These are phyloP conservation scores for Takifugu bimaculatus DNA, from an alignment of 2,113 vertebrate genomes.

Conservation along the genomic window DNA sequence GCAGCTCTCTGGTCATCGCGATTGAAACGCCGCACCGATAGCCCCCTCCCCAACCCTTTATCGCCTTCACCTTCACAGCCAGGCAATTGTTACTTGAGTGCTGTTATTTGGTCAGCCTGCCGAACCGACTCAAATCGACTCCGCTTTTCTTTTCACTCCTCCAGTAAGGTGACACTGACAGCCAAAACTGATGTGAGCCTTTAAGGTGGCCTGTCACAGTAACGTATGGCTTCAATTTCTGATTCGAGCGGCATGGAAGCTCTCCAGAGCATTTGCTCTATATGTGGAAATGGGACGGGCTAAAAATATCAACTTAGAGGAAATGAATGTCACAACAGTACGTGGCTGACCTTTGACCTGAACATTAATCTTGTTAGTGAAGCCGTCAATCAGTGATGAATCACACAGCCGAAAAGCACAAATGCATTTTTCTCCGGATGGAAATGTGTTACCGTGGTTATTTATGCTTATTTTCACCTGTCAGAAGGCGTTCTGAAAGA, in stretches of 20 bases:
- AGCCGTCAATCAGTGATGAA: constrained; percentile 41
- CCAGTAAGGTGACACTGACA: too few relatives aligned
- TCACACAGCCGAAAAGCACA: constrained; percentile 13
- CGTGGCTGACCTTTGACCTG: constrained; percentile 21
- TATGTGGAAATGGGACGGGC: constrained; percentile 3
- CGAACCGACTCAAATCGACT: neutral
- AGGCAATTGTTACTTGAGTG: neutral
- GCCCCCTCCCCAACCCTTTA: neutral
- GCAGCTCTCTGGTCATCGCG: too few relatives aligned
- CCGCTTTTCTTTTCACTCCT: too few relatives aligned
- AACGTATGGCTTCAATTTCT: neutral
- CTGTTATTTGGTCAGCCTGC: constrained; percentile 3
- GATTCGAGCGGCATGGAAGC: neutral
- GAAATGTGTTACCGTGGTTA: neutral
- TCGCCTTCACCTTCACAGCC: neutral
- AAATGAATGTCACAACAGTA: neutral
- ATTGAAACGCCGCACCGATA: too few relatives aligned
- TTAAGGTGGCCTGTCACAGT: neutral
- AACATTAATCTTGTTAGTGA: constrained; percentile 31
- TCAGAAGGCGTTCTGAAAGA: constrained; percentile 9
- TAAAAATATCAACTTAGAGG: constrained; percentile 5
- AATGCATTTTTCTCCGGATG: neutral
- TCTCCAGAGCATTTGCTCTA: neutral
- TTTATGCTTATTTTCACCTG: neutral
- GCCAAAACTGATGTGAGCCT: too few relatives aligned